Evolutionary conservation across 2,888 invertebrate species (phyloP), one percentile per base, ranked within the genome.

Genomic region (Teinopalpus imperialis): DNA sequence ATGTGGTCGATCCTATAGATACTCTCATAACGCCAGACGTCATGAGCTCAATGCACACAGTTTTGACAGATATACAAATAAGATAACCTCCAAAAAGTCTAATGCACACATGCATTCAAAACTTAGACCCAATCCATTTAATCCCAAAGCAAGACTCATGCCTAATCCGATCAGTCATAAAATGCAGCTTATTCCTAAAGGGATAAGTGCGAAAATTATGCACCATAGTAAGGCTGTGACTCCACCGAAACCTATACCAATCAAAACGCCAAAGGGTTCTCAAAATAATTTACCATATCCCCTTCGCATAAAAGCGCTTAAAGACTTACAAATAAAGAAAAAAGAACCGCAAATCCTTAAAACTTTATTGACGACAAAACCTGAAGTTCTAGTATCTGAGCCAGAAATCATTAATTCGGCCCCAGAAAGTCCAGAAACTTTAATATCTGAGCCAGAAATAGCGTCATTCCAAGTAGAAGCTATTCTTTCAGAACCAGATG

Each of bases 331-430:
- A 69, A 88, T 83, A 41, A 88, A 82, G 62, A 85, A 86, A 59
- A 87, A 85, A 50, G 86, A 88, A 61, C 89, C 89, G 1, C 86
- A 89, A 56, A 89, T 89, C 53, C 66, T 89, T n/a, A 89, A 89
- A 61, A 87, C 89, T 2, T 64, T 89, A 36, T 63, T 89, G 10
- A 89, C 89, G 3, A 57, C 87, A 0, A 87, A 86, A 61, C 87
- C 88, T 0, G 88, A 89, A 59, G 75, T 86, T 29, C 52, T 88
- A 41, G 81, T 89, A 0, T 82, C 89, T 0, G 89, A 89, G 59
- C 89, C 88, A 1, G 89, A 89, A 63, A 87, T 88, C 43, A 53
- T 86, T 23, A 85, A 87, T 58, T 89, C 89, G n/a, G 82, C 81
- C 0, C 88, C 89, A 0, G 89, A 82, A 54, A 89, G 89, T 53